Evolutionary conservation across 1,140 invertebrate genomes (phyloP).

Genomic region (Brevipalpus yothersi): DNA sequence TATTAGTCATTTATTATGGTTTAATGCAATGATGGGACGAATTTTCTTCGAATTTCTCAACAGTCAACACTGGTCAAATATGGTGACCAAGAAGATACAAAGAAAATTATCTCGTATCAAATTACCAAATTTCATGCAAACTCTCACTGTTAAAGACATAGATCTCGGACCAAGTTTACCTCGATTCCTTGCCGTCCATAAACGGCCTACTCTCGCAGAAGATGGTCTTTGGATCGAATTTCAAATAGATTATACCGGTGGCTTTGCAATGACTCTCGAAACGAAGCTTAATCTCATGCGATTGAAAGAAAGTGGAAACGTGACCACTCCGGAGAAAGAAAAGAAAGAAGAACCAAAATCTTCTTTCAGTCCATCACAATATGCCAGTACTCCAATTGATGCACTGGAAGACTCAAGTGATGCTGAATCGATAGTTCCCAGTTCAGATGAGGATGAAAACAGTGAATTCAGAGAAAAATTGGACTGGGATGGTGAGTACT

Average conservation of each 20-base stretch:
- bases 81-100: slow-evolving; percentile 43
- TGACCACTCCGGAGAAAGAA: neutral
- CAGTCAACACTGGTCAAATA: slow-evolving; percentile 30
- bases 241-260: slow-evolving; percentile 65
- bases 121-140: slow-evolving; percentile 67
- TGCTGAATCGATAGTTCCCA: slow-evolving; percentile 2
- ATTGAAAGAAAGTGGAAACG: slow-evolving; percentile 23
- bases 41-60: slow-evolving; percentile 50
- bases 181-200: slow-evolving; percentile 40
- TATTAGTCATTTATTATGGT: slow-evolving; percentile 24
- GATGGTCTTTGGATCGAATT: slow-evolving; percentile 78
- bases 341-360: neutral
- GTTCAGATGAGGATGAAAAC: slow-evolving; percentile 8
- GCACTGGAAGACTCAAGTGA: neutral
- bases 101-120: slow-evolving; percentile 61
- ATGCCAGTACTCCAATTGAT: neutral
- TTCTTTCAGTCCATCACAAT: neutral
- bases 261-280: slow-evolving; percentile 65
- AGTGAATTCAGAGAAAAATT: slow-evolving; percentile 2
- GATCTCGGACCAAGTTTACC: slow-evolving; percentile 48
- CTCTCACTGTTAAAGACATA: slow-evolving; percentile 45
- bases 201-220: slow-evolving; percentile 44
- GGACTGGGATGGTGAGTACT: neutral
- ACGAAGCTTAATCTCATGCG: slow-evolving; percentile 87
- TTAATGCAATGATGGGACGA: slow-evolving; percentile 47